phyloP scores from a whole-genome alignment of 2,797 vertebrate species.

The Muscicapa striata region DNA sequence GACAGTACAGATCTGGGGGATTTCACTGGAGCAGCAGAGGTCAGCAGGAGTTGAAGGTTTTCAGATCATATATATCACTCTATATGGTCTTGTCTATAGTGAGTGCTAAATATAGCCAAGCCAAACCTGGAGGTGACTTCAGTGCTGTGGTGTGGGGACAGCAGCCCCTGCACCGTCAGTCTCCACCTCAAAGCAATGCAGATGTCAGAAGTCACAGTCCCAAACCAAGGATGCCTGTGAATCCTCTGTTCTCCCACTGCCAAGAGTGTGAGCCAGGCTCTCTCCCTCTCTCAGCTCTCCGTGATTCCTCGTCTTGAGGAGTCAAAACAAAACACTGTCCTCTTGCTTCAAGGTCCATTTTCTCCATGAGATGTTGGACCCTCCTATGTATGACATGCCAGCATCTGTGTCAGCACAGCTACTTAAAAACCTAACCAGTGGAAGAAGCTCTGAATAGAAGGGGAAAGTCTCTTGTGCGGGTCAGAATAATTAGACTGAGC shows the following conservation, averaged over 20 bases:
- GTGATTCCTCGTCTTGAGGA: not conserved
- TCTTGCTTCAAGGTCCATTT: not conserved
- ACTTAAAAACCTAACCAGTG: constrained; percentile 11
- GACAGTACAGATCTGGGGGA: not conserved
- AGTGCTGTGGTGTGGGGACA: not conserved
- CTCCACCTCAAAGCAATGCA: not conserved
- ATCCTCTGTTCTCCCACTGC: not conserved
- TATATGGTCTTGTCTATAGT: constrained; percentile 51
- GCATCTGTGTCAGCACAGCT: constrained; percentile 13
- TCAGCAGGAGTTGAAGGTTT: constrained; percentile 59
- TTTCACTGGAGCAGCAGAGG: constrained; percentile 22
- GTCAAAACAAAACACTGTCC: not conserved
- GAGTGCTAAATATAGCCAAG: constrained; percentile 51
- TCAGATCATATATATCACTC: constrained; percentile 51
- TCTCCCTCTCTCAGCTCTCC: not conserved
- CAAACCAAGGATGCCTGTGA: not conserved
- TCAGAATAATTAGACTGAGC: constrained; percentile 61
- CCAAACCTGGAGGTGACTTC: constrained; percentile 60
- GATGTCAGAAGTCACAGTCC: not conserved
- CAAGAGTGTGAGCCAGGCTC: not conserved
- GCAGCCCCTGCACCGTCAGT: not conserved
- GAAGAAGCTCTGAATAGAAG: constrained; percentile 19
- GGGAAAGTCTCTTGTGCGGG: constrained; percentile 56
- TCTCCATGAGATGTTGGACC: not conserved
- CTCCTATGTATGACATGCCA: not conserved